These are phyloP conservation scores for Loriculus beryllinus DNA, from an alignment of 2,797 vertebrate species.

Conservation along the genomic window DNA sequence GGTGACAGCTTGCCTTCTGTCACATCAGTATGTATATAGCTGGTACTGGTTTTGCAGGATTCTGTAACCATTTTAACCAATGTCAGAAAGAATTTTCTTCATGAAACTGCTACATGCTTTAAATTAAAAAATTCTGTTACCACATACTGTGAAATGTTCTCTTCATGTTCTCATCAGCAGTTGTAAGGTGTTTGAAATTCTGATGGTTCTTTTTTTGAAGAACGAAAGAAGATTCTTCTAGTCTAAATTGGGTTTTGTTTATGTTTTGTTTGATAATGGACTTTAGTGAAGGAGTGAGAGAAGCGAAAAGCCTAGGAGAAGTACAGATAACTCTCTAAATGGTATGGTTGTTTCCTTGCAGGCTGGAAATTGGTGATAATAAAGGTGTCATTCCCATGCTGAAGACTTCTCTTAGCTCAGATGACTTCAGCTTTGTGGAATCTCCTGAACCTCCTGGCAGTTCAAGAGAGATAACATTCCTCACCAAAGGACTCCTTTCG, in stretches of 20 bases:
- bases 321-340: neutral
- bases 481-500: neutral
- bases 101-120: neutral
- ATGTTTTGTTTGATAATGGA: neutral
- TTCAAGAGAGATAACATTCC: neutral
- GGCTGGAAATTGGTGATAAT: neutral
- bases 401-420: neutral
- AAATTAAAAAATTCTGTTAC: conserved; percentile 28
- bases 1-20: conserved; percentile 5
- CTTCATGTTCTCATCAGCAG: neutral
- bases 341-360: neutral
- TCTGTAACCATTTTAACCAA: neutral
- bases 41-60: conserved; percentile 14
- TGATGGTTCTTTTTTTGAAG: neutral
- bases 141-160: conserved; percentile 3
- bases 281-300: conserved; percentile 11
- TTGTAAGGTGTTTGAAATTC: neutral
- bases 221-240: neutral
- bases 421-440: conserved; percentile 61
- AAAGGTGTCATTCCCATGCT: neutral
- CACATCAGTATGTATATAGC: neutral
- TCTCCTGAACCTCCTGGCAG: neutral
- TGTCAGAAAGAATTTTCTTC: neutral
- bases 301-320: conserved; percentile 2
- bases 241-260: conserved; percentile 36